Percentiles rank a stretch among this genome's conserved stretches.
These are phyloP conservation scores for Crocidura indochinensis DNA, from an alignment of 2,797 vertebrate species.

Conservation along the genomic window DNA sequence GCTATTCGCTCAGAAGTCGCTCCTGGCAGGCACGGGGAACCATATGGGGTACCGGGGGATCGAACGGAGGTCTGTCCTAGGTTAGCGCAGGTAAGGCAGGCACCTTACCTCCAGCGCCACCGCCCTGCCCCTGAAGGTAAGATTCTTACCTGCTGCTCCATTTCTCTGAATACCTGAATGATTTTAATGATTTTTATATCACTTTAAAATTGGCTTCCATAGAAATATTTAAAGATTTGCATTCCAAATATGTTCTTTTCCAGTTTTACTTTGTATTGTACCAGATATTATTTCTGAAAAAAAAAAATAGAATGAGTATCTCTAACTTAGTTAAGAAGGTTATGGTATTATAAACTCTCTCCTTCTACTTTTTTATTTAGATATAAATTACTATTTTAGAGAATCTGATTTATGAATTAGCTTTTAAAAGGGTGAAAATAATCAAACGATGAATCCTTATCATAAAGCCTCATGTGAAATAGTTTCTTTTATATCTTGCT, in stretches of 20 bases:
- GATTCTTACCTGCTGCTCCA: too few species aligned
- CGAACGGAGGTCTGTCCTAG: too few species aligned
- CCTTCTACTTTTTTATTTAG: background rate
- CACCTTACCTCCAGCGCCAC: too few species aligned
- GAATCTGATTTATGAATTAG: background rate
- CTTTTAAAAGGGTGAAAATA: background rate
- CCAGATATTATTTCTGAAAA: background rate
- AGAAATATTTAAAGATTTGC: background rate
- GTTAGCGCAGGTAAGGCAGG: too few species aligned
- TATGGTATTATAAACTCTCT: background rate
- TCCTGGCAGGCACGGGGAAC: too few species aligned
- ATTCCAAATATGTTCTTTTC: background rate
- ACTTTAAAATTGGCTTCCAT: background rate
- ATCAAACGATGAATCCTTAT: background rate
- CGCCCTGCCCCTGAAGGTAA: too few species aligned
- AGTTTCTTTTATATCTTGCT: background rate
- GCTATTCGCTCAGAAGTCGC: too few species aligned
- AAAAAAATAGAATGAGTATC: background rate
- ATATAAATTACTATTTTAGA: background rate
- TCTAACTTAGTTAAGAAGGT: background rate
- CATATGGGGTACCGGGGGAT: too few species aligned
- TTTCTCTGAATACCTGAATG: too few species aligned
- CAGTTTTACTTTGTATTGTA: background rate
- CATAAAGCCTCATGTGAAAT: background rate
- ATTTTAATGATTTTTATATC: background rate